Evolutionary conservation across 2,888 invertebrate genomes (phyloP).

Genomic region (Amiota communis): DNA sequence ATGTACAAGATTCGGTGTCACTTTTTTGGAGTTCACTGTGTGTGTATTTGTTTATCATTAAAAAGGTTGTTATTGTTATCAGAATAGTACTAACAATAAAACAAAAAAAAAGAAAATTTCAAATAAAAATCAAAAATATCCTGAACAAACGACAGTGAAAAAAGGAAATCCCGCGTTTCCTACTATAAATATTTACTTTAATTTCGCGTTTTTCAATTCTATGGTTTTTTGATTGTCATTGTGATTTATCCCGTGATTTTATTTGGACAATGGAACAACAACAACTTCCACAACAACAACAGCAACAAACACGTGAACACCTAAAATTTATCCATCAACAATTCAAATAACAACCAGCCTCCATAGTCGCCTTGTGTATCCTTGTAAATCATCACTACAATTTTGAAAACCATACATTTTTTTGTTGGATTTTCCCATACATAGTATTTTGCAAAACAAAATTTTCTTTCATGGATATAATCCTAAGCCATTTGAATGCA

Average conservation of each 20-base stretch:
- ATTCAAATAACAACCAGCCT: background rate
- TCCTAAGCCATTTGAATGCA: background rate
- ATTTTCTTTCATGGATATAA: background rate
- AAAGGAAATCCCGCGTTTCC: constrained; percentile 8
- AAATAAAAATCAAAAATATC: background rate
- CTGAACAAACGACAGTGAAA: constrained; percentile 13
- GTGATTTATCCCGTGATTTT: background rate
- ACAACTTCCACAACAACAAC: constrained; percentile 6
- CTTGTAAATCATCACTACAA: background rate
- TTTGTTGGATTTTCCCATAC: background rate
- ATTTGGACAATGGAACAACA: background rate
- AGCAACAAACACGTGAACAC: constrained; percentile 2
- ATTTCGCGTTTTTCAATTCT: background rate
- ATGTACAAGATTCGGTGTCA: constrained; percentile 42
- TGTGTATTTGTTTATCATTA: constrained; percentile 32
- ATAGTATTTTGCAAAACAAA: background rate
- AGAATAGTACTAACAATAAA: constrained; percentile 32
- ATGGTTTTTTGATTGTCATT: background rate
- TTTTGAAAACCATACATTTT: background rate
- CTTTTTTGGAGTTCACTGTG: constrained; percentile 42
- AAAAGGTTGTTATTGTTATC: background rate
- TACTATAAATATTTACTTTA: background rate
- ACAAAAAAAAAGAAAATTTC: constrained; percentile 2
- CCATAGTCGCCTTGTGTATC: too few relatives aligned
- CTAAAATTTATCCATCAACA: constrained; percentile 5